Evolutionary conservation across 2,888 invertebrate genomes (phyloP).

Genomic region (Cryptus armator): DNA sequence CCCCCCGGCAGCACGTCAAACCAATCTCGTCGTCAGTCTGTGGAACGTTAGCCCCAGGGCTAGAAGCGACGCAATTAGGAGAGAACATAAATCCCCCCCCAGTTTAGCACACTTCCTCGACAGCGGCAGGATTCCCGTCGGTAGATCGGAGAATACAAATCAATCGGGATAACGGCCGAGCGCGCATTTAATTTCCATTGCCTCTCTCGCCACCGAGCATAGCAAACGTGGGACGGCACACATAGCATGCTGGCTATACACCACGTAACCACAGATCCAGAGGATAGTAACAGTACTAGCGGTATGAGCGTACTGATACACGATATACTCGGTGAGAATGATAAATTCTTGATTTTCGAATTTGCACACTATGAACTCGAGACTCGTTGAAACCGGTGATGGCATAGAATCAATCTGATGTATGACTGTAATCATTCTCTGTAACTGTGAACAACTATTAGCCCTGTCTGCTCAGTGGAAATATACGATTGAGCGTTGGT

Average conservation of each 20-base stretch:
- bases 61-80: constrained; percentile 82
- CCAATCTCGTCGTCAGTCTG: constrained; percentile 58
- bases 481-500: constrained; percentile 16
- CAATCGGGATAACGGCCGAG: constrained; percentile 84
- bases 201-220: constrained; percentile 71
- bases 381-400: constrained; percentile 15
- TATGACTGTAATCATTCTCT: constrained; percentile 20
- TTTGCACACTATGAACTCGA: constrained; percentile 15
- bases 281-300: constrained; percentile 3
- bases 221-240: constrained; percentile 67
- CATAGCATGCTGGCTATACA: constrained; percentile 47
- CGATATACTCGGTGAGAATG: constrained; percentile 19
- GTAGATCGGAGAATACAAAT: constrained; percentile 83
- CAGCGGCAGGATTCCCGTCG: constrained; percentile 67
- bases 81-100: constrained; percentile 83
- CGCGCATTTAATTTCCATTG: constrained; percentile 84
- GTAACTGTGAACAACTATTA: constrained; percentile 18
- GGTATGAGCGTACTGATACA: neutral
- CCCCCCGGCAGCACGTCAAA: constrained; percentile 43
- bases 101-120: constrained; percentile 83
- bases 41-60: constrained; percentile 70
- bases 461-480: neutral
- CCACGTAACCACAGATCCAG: constrained; percentile 39
- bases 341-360: constrained; percentile 51
- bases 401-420: constrained; percentile 27